Percentiles rank a stretch among this genome's conserved stretches.
Conservation (phyloP, 2,113 vertebrate species). For the Cephalopholis sonnerati region DNA sequence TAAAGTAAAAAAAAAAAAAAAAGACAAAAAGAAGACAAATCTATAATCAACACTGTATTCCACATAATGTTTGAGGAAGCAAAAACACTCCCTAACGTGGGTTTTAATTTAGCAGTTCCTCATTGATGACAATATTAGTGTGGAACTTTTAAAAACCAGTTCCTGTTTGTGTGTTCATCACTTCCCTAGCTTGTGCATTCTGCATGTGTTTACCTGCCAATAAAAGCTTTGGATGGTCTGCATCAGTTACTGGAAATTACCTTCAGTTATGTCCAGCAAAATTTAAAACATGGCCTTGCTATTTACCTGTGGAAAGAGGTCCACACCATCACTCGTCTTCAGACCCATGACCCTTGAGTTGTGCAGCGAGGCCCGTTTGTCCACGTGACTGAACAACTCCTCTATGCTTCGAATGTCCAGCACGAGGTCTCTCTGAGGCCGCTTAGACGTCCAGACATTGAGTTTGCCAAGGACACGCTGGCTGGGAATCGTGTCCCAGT, state of each 20-base stretch:
- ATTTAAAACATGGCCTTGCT: neutral
- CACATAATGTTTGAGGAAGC: slow-evolving; percentile 48
- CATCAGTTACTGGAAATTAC: slow-evolving; percentile 1
- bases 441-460: slow-evolving; percentile 86
- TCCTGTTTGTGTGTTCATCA: slow-evolving; percentile 29
- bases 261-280: too few species aligned
- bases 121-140: neutral
- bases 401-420: slow-evolving; percentile 87
- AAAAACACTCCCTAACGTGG: neutral
- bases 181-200: slow-evolving; percentile 34
- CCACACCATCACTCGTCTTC: slow-evolving; percentile 62
- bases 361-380: slow-evolving; percentile 59
- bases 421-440: slow-evolving; percentile 73
- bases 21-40: neutral
- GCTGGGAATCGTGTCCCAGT: slow-evolving; percentile 88
- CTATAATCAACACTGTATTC: neutral
- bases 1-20: slow-evolving; percentile 45
- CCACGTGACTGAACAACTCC: slow-evolving; percentile 85
- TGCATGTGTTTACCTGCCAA: neutral
- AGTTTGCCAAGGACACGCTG: slow-evolving; percentile 83
- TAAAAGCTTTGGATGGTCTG: neutral
- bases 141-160: slow-evolving; percentile 47
- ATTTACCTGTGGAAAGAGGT: slow-evolving; percentile 62
- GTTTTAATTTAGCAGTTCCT: slow-evolving; percentile 37
- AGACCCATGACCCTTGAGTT: slow-evolving; percentile 23